Conservation (phyloP, 2,888 invertebrate species). For the Sinodicranocentrus sp. region DNA sequence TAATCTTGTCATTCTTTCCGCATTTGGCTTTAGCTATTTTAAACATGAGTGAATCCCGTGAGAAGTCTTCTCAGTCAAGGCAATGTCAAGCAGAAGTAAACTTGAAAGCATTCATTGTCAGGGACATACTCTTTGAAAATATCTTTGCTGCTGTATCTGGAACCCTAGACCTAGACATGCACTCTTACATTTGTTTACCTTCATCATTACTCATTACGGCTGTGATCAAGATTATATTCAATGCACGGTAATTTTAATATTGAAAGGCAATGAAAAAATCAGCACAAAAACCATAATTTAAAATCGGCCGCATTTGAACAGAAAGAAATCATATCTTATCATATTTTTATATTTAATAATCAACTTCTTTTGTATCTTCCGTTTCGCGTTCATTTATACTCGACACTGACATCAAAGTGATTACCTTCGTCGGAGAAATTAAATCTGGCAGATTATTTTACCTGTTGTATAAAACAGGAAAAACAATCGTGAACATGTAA, state of each 20-base stretch:
- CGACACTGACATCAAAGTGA: not conserved
- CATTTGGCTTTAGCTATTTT: slow-evolving; percentile 25
- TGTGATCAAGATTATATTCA: no score
- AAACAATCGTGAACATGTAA: not conserved
- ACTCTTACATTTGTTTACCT: no score
- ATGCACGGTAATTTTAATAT: no score
- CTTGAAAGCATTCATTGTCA: not conserved
- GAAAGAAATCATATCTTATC: not conserved
- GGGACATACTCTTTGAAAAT: not conserved
- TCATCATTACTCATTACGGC: no score
- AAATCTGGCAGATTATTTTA: slow-evolving; percentile 1
- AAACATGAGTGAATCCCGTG: slow-evolving; percentile 40
- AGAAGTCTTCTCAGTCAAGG: slow-evolving; percentile 18
- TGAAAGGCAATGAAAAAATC: not conserved
- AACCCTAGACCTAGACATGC: no score
- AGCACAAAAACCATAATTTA: not conserved
- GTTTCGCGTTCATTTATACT: not conserved
- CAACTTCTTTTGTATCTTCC: not conserved
- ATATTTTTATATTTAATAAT: slow-evolving; percentile 9
- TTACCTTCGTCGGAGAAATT: slow-evolving; percentile 1
- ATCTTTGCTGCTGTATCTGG: slow-evolving; percentile 33
- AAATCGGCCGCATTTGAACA: not conserved
- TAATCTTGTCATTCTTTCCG: slow-evolving; percentile 18
- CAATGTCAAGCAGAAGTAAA: not conserved
- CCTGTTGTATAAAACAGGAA: not conserved